Evolutionary conservation across 1,140 invertebrate species (phyloP).

Genomic region (Acyrthosiphon pisum): DNA sequence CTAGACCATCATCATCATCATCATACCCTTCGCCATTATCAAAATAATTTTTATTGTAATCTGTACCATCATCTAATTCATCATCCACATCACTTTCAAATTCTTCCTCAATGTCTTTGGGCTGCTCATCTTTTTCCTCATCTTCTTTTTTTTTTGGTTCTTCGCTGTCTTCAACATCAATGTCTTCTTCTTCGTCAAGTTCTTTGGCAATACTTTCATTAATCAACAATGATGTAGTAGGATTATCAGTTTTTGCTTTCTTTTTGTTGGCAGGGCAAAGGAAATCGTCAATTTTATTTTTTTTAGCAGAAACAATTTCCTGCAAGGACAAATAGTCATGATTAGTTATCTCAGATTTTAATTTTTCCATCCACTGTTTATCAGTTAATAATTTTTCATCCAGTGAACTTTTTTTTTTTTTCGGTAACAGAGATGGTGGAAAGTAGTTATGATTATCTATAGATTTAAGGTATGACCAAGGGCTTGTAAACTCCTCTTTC

Average conservation of each 20-base stretch:
- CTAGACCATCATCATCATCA: slow-evolving; percentile 81
- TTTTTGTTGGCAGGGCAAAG: slow-evolving; percentile 41
- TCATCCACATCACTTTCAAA: slow-evolving; percentile 64
- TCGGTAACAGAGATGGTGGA: slow-evolving; percentile 43
- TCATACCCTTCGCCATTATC: slow-evolving; percentile 88
- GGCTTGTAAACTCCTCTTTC: slow-evolving; percentile 27
- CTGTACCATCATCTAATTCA: slow-evolving; percentile 61
- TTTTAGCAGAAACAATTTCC: slow-evolving; percentile 47
- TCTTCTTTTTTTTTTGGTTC: slow-evolving; percentile 65
- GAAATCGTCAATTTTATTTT: slow-evolving; percentile 55
- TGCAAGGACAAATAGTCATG: slow-evolving; percentile 44
- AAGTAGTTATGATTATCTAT: slow-evolving; percentile 44
- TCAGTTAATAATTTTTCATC: slow-evolving; percentile 58
- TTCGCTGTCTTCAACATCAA: slow-evolving; percentile 63
- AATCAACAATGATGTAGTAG: slow-evolving; percentile 59
- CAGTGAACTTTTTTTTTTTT: slow-evolving; percentile 22
- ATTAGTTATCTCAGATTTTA: slow-evolving; percentile 40
- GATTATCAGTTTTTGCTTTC: slow-evolving; percentile 51
- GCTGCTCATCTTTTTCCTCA: slow-evolving; percentile 64
- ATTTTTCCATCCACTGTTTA: slow-evolving; percentile 53
- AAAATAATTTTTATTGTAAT: slow-evolving; percentile 68
- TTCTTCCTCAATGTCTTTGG: slow-evolving; percentile 66
- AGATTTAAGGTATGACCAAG: slow-evolving; percentile 47
- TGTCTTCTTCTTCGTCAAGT: slow-evolving; percentile 68
- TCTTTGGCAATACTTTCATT: slow-evolving; percentile 66